phyloP scores from a whole-genome alignment of 1,140 invertebrate species.

The Trachymyrmex cornetzi region DNA sequence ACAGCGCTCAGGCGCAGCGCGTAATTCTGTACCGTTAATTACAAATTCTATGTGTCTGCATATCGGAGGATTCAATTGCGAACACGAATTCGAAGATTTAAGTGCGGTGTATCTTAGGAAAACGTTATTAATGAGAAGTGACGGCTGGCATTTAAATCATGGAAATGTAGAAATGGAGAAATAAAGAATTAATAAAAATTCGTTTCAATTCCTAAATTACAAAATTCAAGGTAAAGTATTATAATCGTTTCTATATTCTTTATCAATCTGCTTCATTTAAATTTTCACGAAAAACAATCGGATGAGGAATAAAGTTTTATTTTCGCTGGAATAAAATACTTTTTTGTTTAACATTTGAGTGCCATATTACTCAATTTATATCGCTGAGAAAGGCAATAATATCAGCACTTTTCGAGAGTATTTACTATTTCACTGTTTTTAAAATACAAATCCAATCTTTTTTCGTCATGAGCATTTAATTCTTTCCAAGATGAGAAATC shows the following conservation, averaged over 20 bases:
- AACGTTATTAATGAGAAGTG: conserved; percentile 17
- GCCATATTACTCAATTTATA: neutral
- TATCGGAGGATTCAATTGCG: neutral
- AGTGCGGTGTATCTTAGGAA: conserved; percentile 8
- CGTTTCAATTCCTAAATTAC: neutral
- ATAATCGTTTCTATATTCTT: neutral
- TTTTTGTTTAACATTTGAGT: neutral
- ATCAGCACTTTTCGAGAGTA: neutral
- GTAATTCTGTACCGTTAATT: conserved; percentile 14
- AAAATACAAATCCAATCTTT: conserved; percentile 7
- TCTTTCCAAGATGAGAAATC: neutral
- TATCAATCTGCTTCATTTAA: neutral
- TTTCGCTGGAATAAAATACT: neutral
- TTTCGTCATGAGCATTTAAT: neutral
- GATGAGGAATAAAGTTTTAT: neutral
- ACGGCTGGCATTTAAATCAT: conserved; percentile 4
- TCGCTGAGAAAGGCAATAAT: neutral
- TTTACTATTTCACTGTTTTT: neutral
- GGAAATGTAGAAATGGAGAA: neutral
- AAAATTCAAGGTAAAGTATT: neutral
- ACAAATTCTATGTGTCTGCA: conserved; percentile 9
- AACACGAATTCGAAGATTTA: conserved; percentile 16
- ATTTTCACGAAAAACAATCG: neutral
- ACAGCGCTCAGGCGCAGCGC: neutral
- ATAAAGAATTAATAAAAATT: neutral